phyloP scores from a whole-genome alignment of 2,888 invertebrate genomes.

The Ditula angustiorana region DNA sequence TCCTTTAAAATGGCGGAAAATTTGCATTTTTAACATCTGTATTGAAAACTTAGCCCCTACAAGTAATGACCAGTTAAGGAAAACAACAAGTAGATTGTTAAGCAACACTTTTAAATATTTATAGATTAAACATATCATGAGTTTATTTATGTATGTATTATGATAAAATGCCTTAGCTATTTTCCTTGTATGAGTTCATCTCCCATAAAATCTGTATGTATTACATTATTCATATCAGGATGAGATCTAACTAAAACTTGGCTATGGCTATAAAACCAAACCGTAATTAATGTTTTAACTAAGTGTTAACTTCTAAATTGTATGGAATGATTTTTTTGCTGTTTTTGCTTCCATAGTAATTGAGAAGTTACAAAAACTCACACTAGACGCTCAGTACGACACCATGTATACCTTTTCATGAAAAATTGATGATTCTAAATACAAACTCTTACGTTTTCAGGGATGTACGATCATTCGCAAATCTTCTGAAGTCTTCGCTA shows the following conservation, averaged over 20 bases:
- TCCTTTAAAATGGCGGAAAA: too few species aligned
- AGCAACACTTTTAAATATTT: background rate
- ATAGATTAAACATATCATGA: background rate
- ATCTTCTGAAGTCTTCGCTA: constrained; percentile 96
- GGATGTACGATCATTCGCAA: constrained; percentile 93
- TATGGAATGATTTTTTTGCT: too few species aligned
- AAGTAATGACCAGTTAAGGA: background rate
- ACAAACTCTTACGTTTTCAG: constrained; percentile 78
- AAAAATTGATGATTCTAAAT: background rate
- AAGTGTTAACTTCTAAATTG: too few species aligned
- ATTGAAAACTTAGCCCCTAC: too few species aligned
- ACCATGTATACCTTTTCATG: background rate
- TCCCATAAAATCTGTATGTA: background rate
- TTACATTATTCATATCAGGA: too few species aligned
- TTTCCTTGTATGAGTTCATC: constrained; percentile 1
- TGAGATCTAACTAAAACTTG: too few species aligned
- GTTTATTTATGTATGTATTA: background rate
- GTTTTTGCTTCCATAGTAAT: too few species aligned
- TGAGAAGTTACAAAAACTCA: too few species aligned
- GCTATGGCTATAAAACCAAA: too few species aligned
- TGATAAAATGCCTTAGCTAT: background rate
- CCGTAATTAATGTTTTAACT: too few species aligned
- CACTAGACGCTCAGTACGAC: background rate
- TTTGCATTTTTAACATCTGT: too few species aligned
- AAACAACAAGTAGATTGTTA: background rate